phyloP scores from a whole-genome alignment of 2,113 vertebrate species.

The Dipodomys merriami region DNA sequence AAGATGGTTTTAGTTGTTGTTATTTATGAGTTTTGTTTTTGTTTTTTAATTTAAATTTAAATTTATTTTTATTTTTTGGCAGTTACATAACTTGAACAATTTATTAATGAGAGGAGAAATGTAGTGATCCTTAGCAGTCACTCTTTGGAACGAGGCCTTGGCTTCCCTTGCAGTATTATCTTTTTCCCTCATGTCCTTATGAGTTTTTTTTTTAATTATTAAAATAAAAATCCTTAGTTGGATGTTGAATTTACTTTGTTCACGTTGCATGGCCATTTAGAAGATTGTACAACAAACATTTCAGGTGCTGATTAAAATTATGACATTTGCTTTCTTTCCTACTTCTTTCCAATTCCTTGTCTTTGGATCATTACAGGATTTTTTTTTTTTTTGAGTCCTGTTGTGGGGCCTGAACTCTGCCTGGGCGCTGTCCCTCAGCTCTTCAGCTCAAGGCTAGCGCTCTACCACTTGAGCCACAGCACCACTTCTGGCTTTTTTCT shows the following conservation, averaged over 20 bases:
- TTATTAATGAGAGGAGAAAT: no score
- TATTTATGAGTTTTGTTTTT: background rate
- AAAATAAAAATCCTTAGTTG: background rate
- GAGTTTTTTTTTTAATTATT: background rate
- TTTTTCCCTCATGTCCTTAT: no score
- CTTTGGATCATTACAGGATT: background rate
- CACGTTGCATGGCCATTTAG: background rate
- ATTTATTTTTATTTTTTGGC: no score
- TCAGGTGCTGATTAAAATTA: slow-evolving; percentile 55
- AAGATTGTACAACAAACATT: slow-evolving; percentile 10
- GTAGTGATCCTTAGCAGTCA: no score
- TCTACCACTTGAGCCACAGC: no score
- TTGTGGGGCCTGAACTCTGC: no score
- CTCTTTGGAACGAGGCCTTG: no score
- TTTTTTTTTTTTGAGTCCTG: background rate
- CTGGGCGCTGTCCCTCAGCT: no score
- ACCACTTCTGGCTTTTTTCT: no score
- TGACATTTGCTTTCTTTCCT: slow-evolving; percentile 59
- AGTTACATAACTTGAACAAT: no score
- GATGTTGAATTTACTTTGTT: slow-evolving; percentile 36
- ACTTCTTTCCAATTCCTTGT: slow-evolving; percentile 19
- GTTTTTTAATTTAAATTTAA: background rate
- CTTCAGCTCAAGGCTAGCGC: no score
- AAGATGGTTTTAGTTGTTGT: background rate
- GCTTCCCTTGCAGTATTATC: no score